phyloP scores from a whole-genome alignment of 2,797 vertebrate genomes.

The Aeoliscus strigatus region DNA sequence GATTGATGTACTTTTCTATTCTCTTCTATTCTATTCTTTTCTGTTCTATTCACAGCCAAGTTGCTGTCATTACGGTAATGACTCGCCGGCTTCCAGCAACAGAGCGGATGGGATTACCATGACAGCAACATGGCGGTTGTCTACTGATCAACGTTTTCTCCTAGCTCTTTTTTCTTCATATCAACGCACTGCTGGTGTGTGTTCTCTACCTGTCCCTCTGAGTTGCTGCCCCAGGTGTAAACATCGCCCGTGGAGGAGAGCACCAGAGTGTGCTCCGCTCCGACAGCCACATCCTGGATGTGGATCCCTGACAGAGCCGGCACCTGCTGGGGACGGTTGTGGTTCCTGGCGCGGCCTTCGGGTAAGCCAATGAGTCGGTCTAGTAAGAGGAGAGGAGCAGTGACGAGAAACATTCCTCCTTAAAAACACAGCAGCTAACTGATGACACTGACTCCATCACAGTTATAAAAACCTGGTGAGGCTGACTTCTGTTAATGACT shows the following conservation, averaged over 20 bases:
- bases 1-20: too few relatives aligned
- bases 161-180: too few relatives aligned
- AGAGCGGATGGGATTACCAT: too few relatives aligned
- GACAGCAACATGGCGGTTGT: too few relatives aligned
- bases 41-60: too few relatives aligned
- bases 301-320: conserved; percentile 73
- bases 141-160: too few relatives aligned
- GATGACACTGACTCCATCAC: too few relatives aligned
- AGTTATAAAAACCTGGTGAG: too few relatives aligned
- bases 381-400: conserved; percentile 18
- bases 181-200: neutral
- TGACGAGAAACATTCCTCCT: neutral
- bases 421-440: neutral
- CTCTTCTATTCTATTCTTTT: too few relatives aligned
- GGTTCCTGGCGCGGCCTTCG: conserved; percentile 77
- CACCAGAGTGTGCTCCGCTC: conserved; percentile 77
- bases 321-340: conserved; percentile 78
- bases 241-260: conserved; percentile 76
- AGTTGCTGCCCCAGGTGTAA: conserved; percentile 82
- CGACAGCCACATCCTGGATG: conserved; percentile 74
- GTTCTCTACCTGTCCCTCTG: conserved; percentile 77
- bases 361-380: conserved; percentile 79
- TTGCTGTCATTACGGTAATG: too few relatives aligned
- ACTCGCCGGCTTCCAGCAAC: too few relatives aligned
- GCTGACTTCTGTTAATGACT: too few relatives aligned